These are phyloP conservation scores for Oscheius sp. DNA, from an alignment of 2,888 invertebrate species.

Conservation along the genomic window DNA sequence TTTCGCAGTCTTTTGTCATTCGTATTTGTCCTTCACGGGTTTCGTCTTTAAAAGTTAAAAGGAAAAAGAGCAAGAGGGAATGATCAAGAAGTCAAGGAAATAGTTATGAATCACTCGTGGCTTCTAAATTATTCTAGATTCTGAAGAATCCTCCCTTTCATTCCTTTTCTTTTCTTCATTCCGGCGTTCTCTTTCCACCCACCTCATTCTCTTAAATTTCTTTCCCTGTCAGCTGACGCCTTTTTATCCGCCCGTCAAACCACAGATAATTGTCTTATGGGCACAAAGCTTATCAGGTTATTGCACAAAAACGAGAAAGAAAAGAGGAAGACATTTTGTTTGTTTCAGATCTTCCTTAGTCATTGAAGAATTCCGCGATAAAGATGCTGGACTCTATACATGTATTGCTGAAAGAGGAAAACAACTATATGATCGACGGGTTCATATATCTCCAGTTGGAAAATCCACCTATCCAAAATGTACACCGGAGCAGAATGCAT, in stretches of 20 bases:
- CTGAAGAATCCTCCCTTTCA: neutral
- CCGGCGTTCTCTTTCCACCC: neutral
- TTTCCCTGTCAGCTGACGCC: constrained; percentile 3
- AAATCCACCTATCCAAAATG: neutral
- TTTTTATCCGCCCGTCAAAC: constrained; percentile 1
- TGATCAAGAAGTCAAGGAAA: no score
- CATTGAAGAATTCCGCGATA: neutral
- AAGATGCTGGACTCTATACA: neutral
- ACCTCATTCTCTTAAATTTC: neutral
- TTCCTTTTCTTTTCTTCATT: neutral
- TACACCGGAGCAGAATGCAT: neutral
- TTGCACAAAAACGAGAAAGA: neutral
- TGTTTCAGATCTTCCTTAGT: neutral
- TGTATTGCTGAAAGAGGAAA: neutral
- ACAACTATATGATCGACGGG: neutral
- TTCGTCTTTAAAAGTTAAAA: no score
- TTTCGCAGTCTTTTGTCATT: no score
- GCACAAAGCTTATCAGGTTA: neutral
- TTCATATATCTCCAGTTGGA: neutral
- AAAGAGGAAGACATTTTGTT: neutral
- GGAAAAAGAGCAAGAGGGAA: neutral
- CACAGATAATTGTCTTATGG: neutral
- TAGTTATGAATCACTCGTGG: no score
- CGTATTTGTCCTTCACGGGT: no score
- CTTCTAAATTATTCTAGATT: neutral